phyloP scores from a whole-genome alignment of 2,888 invertebrate species.

The Eupelmus urozonus region DNA sequence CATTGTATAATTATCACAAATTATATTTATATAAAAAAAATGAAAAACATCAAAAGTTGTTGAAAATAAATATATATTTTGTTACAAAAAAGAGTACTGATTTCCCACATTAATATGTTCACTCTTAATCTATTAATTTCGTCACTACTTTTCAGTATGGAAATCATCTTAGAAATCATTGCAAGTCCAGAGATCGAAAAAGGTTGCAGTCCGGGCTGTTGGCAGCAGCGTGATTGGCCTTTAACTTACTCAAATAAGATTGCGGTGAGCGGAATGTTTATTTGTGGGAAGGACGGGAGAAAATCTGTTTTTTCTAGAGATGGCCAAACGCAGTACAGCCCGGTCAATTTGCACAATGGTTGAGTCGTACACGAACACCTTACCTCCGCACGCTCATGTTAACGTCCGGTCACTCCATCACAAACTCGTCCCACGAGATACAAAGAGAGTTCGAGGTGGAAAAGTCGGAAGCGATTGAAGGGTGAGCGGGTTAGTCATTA shows the following conservation, averaged over 20 bases:
- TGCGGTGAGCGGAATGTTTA: conserved; percentile 62
- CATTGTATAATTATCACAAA: conserved; percentile 39
- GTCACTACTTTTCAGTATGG: conserved; percentile 72
- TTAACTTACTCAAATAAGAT: conserved; percentile 58
- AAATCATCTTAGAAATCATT: conserved; percentile 66
- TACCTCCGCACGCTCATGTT: conserved; percentile 65
- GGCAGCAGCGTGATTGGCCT: conserved; percentile 56
- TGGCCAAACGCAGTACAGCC: conserved; percentile 53
- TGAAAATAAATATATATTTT: conserved; percentile 44
- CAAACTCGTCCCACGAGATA: conserved; percentile 24
- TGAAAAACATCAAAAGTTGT: conserved; percentile 20
- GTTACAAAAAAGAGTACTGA: conserved; percentile 41
- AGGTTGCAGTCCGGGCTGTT: conserved; percentile 60
- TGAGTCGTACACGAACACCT: conserved; percentile 59
- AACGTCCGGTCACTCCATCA: conserved; percentile 60
- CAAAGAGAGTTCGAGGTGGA: conserved; percentile 43
- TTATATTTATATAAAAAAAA: conserved; percentile 50
- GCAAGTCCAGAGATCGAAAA: conserved; percentile 31
- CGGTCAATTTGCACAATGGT: conserved; percentile 57
- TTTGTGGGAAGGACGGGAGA: conserved; percentile 57
- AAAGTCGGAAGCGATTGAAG: conserved; percentile 54
- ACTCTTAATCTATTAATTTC: conserved; percentile 69
- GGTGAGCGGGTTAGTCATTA: conserved; percentile 55
- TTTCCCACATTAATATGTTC: conserved; percentile 53
- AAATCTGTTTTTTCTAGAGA: conserved; percentile 71